These are phyloP conservation scores for Phrynosoma platyrhinos DNA, from an alignment of 2,113 vertebrate species.

Conservation along the genomic window DNA sequence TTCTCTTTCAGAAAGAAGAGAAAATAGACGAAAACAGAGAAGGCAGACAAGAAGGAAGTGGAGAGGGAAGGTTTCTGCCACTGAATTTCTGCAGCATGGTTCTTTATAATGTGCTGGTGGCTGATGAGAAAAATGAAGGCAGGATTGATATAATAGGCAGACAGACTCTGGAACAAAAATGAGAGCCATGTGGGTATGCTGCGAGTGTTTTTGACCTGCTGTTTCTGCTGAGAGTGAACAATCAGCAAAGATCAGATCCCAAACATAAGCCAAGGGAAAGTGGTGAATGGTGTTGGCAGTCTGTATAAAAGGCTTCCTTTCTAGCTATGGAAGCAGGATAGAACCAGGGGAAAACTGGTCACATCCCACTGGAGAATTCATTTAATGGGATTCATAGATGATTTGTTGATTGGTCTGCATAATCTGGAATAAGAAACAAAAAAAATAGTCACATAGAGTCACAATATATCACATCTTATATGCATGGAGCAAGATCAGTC, in stretches of 20 bases:
- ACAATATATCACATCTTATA: neutral
- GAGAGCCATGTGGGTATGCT: no score
- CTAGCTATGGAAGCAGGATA: neutral
- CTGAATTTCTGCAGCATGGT: no score
- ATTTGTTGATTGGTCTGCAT: neutral
- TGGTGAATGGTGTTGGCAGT: no score
- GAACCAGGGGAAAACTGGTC: neutral
- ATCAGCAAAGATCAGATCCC: neutral
- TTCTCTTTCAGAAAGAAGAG: no score
- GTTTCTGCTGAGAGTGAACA: neutral
- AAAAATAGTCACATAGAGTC: neutral
- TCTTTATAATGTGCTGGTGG: no score
- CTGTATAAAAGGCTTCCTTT: neutral
- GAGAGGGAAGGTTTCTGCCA: neutral
- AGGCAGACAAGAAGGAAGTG: no score
- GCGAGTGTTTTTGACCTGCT: neutral
- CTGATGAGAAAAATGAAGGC: neutral
- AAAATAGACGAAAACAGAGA: no score
- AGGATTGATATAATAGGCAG: neutral
- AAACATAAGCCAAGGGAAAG: neutral
- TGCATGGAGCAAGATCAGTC: neutral
- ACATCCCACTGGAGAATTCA: neutral
- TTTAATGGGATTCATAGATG: neutral
- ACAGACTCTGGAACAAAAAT: neutral
- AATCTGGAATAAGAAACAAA: neutral